These are phyloP conservation scores for Pyrgus malvae DNA, from an alignment of 2,888 invertebrate species.

Conservation along the genomic window DNA sequence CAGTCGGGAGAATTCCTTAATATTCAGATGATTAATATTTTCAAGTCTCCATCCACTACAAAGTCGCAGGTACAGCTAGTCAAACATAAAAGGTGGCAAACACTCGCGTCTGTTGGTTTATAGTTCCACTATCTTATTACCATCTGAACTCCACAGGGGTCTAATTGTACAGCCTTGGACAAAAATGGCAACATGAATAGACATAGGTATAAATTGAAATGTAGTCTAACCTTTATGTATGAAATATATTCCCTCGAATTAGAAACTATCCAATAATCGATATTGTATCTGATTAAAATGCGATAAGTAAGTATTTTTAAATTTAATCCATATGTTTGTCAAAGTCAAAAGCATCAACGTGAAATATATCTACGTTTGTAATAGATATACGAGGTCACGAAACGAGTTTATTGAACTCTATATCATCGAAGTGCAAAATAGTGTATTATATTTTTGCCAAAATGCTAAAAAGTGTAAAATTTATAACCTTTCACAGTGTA, in stretches of 20 bases:
- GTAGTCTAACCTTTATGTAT: slow-evolving; percentile 11
- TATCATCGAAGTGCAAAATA: too few relatives aligned
- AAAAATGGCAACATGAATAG: slow-evolving; percentile 22
- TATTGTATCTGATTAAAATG: not conserved
- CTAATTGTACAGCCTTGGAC: slow-evolving; percentile 23
- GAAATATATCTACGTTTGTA: too few relatives aligned
- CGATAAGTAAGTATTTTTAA: not conserved
- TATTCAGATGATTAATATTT: too few relatives aligned
- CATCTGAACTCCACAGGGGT: slow-evolving; percentile 21
- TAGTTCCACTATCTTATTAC: slow-evolving; percentile 20
- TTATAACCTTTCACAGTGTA: too few relatives aligned
- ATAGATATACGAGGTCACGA: too few relatives aligned
- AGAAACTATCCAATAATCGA: not conserved
- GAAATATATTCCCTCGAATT: not conserved
- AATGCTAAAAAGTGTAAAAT: too few relatives aligned
- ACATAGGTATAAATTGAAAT: slow-evolving; percentile 17
- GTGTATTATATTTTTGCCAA: too few relatives aligned
- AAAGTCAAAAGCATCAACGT: too few relatives aligned
- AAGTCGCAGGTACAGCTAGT: slow-evolving; percentile 2
- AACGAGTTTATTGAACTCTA: too few relatives aligned
- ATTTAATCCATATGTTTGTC: too few relatives aligned
- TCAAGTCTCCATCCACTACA: too few relatives aligned
- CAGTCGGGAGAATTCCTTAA: too few relatives aligned
- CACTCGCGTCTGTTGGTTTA: slow-evolving; percentile 6
- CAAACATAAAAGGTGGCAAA: slow-evolving; percentile 14